phyloP scores from a whole-genome alignment of 2,113 vertebrate species.

The Felis catus region F.catus_Fca126_mat1.0 CM031417.1:126943501-126944000 shows the following conservation, averaged over 20 bases:
- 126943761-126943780: neutral
- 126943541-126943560: neutral
- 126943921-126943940: neutral
- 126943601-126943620: neutral
- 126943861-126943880: neutral
- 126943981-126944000: neutral
- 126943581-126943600: neutral
- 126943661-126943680: neutral
- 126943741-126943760: neutral
- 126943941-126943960: neutral
- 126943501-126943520: neutral
- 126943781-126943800: neutral
- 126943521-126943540: neutral
- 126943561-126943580: neutral
- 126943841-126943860: neutral
- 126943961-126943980: neutral
- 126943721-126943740: neutral
- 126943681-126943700: neutral
- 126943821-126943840: neutral
- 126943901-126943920: neutral
- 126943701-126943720: neutral
- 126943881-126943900: neutral
- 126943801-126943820: neutral
- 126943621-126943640: neutral
- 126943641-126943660: neutral